Conservation (phyloP, 2,113 vertebrate genomes). For the Herpetotheres cachinnans region DNA sequence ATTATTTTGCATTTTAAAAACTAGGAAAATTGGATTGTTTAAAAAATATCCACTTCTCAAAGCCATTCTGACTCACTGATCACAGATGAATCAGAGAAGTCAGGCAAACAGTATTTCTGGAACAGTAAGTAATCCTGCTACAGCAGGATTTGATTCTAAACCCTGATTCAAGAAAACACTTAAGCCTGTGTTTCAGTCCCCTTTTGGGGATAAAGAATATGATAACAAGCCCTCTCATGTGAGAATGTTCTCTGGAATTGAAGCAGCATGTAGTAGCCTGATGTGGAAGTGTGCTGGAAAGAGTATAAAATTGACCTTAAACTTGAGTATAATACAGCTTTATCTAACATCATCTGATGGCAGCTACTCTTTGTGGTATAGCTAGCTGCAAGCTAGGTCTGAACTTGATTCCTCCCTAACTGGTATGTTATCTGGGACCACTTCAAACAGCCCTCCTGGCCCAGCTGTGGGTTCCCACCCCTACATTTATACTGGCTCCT, state of each 20-base stretch:
- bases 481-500: background rate
- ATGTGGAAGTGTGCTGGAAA: conserved; percentile 1
- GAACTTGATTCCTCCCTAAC: background rate
- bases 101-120: background rate
- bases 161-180: background rate
- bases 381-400: conserved; percentile 1
- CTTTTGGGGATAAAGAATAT: background rate
- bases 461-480: background rate
- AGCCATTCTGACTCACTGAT: background rate
- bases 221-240: background rate
- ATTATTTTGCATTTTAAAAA: background rate
- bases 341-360: conserved; percentile 14
- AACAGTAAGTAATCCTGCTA: background rate
- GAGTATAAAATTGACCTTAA: background rate
- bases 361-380: background rate
- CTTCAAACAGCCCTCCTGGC: conserved; percentile 20
- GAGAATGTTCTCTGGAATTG: background rate
- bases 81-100: background rate
- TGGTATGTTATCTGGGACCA: background rate
- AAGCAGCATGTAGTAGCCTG: background rate
- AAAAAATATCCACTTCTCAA: background rate
- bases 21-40: background rate
- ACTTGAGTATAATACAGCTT: background rate
- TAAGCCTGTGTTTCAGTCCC: background rate
- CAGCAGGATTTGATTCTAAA: background rate